These are phyloP conservation scores for Syrrhaptes paradoxus DNA, from an alignment of 2,113 vertebrate species.

Conservation along the genomic window DNA sequence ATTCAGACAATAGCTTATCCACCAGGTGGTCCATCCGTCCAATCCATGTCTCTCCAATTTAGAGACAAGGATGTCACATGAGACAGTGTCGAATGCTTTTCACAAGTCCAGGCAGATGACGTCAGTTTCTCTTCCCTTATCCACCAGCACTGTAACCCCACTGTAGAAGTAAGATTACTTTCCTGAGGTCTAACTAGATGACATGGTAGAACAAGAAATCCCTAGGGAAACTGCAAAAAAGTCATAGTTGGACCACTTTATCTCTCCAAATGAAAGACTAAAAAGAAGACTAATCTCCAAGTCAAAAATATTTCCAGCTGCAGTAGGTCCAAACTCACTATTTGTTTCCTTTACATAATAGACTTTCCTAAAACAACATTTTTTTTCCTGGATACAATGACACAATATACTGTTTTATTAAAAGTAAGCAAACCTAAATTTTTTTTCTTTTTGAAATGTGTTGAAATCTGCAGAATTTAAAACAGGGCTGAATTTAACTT, in stretches of 20 bases:
- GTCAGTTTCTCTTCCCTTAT: no score
- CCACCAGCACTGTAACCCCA: no score
- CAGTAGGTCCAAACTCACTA: not conserved
- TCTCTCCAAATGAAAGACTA: not conserved
- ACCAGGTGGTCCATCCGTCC: no score
- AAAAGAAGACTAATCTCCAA: not conserved
- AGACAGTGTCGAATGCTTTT: no score
- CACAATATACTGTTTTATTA: not conserved
- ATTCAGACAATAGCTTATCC: no score
- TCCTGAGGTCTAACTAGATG: not conserved
- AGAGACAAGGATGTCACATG: no score
- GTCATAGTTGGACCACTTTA: not conserved
- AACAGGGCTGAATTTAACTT: not conserved
- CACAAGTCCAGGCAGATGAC: no score
- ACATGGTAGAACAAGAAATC: not conserved
- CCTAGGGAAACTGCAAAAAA: not conserved
- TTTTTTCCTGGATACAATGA: not conserved
- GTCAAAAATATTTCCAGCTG: not conserved
- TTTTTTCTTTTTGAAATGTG: not conserved
- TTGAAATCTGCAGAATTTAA: not conserved
- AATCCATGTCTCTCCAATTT: no score
- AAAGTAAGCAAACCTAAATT: not conserved
- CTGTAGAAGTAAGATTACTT: not conserved
- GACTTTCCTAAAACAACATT: not conserved
- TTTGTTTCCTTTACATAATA: not conserved